Evolutionary conservation across 2,113 vertebrate genomes (phyloP).

Genomic region (Siniperca knerii): DNA sequence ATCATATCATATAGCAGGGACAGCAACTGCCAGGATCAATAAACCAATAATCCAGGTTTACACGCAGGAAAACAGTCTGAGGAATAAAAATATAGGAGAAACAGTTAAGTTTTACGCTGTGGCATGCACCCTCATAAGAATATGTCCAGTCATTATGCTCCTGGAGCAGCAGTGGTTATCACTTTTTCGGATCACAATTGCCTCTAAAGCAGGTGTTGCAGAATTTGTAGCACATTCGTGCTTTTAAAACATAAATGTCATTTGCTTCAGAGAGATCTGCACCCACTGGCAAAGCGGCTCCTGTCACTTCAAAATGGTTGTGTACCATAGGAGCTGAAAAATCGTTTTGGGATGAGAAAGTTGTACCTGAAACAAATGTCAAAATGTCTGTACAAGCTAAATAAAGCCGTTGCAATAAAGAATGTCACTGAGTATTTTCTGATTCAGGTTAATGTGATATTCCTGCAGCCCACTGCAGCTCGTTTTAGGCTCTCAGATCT

Average conservation of each 20-base stretch:
- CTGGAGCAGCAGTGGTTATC: slow-evolving; percentile 8
- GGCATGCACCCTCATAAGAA: slow-evolving; percentile 19
- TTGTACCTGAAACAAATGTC: not conserved
- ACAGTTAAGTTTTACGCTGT: not conserved
- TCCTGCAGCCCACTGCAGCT: not conserved
- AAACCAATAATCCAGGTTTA: not conserved
- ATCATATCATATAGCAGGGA: slow-evolving; percentile 3
- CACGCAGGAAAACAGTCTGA: not conserved
- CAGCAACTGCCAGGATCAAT: slow-evolving; percentile 30
- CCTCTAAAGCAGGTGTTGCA: slow-evolving; percentile 45
- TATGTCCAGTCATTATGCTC: slow-evolving; percentile 17
- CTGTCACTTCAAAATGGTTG: not conserved
- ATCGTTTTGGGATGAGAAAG: not conserved
- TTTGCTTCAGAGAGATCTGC: slow-evolving; percentile 11
- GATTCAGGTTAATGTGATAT: slow-evolving; percentile 1
- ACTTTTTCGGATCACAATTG: slow-evolving; percentile 23
- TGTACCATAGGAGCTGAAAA: not conserved
- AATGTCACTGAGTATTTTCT: not conserved
- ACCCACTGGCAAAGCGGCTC: not conserved
- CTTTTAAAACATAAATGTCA: slow-evolving; percentile 21
- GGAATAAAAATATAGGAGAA: not conserved
- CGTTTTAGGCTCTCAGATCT: slow-evolving; percentile 7
- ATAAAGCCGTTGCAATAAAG: not conserved
- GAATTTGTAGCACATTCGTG: not conserved
- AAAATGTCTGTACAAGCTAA: not conserved